Conservation (phyloP, 2,888 invertebrate species). For the Plemyria rubiginata region DNA sequence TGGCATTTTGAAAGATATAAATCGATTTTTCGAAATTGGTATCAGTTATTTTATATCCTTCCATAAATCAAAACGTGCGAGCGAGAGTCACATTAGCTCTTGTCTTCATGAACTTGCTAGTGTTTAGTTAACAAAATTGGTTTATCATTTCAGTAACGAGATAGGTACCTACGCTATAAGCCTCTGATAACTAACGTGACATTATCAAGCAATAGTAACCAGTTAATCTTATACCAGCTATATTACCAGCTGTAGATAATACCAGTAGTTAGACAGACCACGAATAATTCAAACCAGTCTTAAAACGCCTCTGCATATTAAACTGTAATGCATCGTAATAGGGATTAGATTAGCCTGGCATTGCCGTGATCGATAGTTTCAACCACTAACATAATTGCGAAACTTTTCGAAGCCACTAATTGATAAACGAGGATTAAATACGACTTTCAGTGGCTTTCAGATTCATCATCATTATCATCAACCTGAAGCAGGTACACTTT, state of each 20-base stretch:
- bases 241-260: not conserved
- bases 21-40: too few relatives aligned
- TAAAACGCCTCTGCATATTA: conserved; percentile 12
- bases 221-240: not conserved
- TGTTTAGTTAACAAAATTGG: too few relatives aligned
- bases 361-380: conserved; percentile 26
- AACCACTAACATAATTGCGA: conserved; percentile 30
- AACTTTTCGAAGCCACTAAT: conserved; percentile 35
- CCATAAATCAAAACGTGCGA: too few relatives aligned
- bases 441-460: conserved; percentile 13
- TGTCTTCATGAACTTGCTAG: too few relatives aligned
- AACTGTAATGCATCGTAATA: conserved; percentile 14
- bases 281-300: not conserved
- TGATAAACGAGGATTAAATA: conserved; percentile 32
- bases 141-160: too few relatives aligned
- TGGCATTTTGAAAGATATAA: too few relatives aligned
- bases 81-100: too few relatives aligned
- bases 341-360: conserved; percentile 20
- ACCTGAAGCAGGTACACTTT: too few relatives aligned
- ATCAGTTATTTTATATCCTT: too few relatives aligned
- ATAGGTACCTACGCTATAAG: too few relatives aligned
- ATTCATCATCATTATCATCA: too few relatives aligned
- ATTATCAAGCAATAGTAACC: not conserved
- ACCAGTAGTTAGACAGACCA: not conserved
- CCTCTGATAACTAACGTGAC: not conserved